Evolutionary conservation across 2,888 invertebrate genomes (phyloP).

Genomic region (Drosophila conformis): DNA sequence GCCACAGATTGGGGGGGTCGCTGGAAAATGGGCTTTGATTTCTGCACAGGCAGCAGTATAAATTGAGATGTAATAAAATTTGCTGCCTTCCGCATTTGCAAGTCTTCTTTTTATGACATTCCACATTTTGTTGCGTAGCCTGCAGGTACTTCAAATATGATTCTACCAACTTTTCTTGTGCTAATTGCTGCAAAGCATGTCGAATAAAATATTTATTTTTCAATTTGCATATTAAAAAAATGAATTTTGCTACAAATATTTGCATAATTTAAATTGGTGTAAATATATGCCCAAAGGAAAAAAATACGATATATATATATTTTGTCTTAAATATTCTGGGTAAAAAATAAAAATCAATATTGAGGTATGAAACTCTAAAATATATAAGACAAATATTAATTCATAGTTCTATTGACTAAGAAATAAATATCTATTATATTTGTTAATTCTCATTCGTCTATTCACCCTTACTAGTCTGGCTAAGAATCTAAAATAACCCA

Average conservation of each 20-base stretch:
- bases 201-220: constrained; percentile 31
- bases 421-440: background rate
- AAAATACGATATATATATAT: background rate
- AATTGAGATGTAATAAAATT: constrained; percentile 63
- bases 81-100: constrained; percentile 20
- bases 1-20: constrained; percentile 22
- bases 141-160: constrained; percentile 38
- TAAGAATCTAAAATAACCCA: constrained; percentile 5
- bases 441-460: background rate
- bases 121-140: constrained; percentile 4
- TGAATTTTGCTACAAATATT: constrained; percentile 5
- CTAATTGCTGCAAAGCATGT: constrained; percentile 55
- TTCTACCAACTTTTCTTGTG: constrained; percentile 33
- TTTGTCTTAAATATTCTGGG: background rate
- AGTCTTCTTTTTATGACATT: constrained; percentile 11
- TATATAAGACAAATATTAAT: background rate
- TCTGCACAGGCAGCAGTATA: constrained; percentile 58
- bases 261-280: constrained; percentile 41
- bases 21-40: constrained; percentile 64
- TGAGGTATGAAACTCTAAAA: background rate
- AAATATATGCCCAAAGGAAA: constrained; percentile 1
- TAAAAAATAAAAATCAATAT: background rate
- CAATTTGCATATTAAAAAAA: constrained; percentile 53
- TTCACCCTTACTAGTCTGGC: background rate
- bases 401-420: background rate